Evolutionary conservation across 2,888 invertebrate genomes (phyloP), one percentile per base, ranked within the genome.

Genomic region (Metacarcinus magister): DNA sequence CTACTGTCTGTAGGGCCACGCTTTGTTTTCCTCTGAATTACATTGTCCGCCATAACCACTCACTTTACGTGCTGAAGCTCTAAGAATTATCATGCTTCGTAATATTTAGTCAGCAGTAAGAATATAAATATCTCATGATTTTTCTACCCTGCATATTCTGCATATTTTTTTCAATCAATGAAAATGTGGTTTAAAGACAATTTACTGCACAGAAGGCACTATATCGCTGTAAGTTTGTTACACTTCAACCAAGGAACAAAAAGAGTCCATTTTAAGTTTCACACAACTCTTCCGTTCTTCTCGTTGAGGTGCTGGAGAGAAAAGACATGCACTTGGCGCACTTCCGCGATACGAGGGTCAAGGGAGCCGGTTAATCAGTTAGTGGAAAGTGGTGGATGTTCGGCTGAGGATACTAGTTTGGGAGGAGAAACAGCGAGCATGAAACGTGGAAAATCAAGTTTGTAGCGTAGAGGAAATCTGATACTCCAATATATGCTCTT

Each of bases 351-450:
- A 87, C 39, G 87, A 87, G 87, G 87, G 39, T 39, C 87, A 32
- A 39, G 87, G 87, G 87, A 87, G 39, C n/a, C 87, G 23, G 16
- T 87, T 87, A 87, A 87, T 87, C 16, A 87, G 39, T 87, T 87
- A 87, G 87, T 87, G 75, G 75, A 82, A 82, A 82, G 75, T 32
- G 87, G 39, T 39, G 87, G 39, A 32, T 87, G 87, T 87, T 32
- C 8, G 39, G 87, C 39, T 19, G 39, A 13, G 87, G 87, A 87
- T 87, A 39, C 39, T 87, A 87, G 87, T 10, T 87, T 39, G 87
- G 87, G 87, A 87, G 39, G 39, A 16, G 39, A 19, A 87, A 39
- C 28, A 75, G 28, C 28, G 28, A 28, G n/a, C 75, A 0, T 28
- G 5, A 75, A 28, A 87, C 87, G 19, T 87, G 13, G 87, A 16